A percentile compares a stretch with the other conserved stretches of the same genome.
phyloP scores from a whole-genome alignment of 1,140 invertebrate genomes.

The Tachypleus tridentatus region DNA sequence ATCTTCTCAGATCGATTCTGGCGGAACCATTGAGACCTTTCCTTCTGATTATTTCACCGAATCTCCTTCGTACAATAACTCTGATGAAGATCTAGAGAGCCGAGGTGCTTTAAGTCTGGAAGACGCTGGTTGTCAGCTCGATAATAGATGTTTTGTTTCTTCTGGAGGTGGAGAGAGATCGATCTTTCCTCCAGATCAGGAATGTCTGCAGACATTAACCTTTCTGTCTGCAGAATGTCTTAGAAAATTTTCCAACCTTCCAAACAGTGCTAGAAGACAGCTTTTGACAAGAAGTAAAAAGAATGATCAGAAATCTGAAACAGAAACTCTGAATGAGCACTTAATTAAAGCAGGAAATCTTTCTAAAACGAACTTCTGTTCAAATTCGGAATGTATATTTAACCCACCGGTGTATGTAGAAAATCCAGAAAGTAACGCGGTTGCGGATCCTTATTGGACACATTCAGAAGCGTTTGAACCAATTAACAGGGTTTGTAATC shows the following conservation, averaged over 20 bases:
- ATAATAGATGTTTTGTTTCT: slow-evolving; percentile 54
- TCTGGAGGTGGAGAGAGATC: slow-evolving; percentile 17
- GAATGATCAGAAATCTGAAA: no score
- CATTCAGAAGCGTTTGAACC: slow-evolving; percentile 3
- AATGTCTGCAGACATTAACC: slow-evolving; percentile 46
- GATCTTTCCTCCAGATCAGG: slow-evolving; percentile 31
- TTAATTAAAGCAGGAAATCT: no score
- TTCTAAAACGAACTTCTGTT: slow-evolving; percentile 16
- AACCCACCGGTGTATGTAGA: slow-evolving; percentile 9
- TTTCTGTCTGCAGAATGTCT: slow-evolving; percentile 17
- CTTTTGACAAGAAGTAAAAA: slow-evolving; percentile 11
- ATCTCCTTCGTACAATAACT: slow-evolving; percentile 28
- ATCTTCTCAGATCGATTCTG: slow-evolving; percentile 16
- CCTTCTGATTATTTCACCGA: slow-evolving; percentile 83
- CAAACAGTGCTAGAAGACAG: slow-evolving; percentile 21
- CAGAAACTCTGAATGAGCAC: no score
- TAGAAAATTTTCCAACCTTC: slow-evolving; percentile 13
- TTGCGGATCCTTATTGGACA: slow-evolving; percentile 20
- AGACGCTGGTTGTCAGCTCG: slow-evolving; percentile 28
- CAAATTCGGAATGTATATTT: slow-evolving; percentile 3
- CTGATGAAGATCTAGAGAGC: slow-evolving; percentile 40
- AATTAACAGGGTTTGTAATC: slow-evolving; percentile 8
- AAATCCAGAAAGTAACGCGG: slow-evolving; percentile 18
- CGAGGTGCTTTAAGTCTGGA: slow-evolving; percentile 17
- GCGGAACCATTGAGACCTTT: slow-evolving; percentile 54